Evolutionary conservation across 2,113 vertebrate species (phyloP).

Genomic region (Lepus timidus): DNA sequence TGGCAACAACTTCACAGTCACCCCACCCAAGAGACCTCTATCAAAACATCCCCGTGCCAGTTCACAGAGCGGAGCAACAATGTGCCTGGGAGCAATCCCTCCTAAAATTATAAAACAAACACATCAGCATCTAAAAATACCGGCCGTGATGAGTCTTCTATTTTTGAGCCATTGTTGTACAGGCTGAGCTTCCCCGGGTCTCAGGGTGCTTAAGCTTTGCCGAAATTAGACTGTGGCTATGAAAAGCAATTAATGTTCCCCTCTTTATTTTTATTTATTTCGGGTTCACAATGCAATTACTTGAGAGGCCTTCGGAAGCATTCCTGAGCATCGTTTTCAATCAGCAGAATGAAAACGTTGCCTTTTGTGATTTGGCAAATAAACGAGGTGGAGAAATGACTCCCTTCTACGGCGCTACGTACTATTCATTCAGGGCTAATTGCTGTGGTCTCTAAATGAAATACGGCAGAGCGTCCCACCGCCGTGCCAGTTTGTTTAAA

Average conservation of each 20-base stretch:
- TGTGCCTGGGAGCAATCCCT: not conserved
- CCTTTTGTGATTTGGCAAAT: conserved; percentile 89
- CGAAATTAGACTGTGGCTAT: conserved; percentile 77
- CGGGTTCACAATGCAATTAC: conserved; percentile 82
- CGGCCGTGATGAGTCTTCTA: conserved; percentile 62
- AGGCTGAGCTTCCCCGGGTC: conserved; percentile 28
- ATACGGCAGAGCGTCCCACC: conserved; percentile 90
- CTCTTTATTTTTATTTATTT: conserved; percentile 63
- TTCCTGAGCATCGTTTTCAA: conserved; percentile 83
- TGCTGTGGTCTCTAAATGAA: conserved; percentile 93
- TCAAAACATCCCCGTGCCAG: not conserved
- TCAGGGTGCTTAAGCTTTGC: conserved; percentile 38
- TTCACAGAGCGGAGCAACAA: conserved; percentile 14
- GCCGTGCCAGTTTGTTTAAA: conserved; percentile 94
- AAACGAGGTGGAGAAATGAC: conserved; percentile 87
- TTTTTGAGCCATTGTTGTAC: conserved; percentile 70
- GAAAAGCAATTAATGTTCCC: conserved; percentile 85
- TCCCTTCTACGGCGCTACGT: conserved; percentile 87
- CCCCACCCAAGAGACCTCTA: not conserved
- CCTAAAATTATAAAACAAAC: conserved; percentile 53
- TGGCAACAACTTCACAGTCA: not conserved
- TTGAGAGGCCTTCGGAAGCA: conserved; percentile 84
- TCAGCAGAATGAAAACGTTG: conserved; percentile 87
- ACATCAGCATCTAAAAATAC: conserved; percentile 63
- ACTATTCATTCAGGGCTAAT: conserved; percentile 92